These are phyloP conservation scores for Gymnoscelis rufifasciata DNA, from an alignment of 2,888 invertebrate genomes.

Conservation along the genomic window DNA sequence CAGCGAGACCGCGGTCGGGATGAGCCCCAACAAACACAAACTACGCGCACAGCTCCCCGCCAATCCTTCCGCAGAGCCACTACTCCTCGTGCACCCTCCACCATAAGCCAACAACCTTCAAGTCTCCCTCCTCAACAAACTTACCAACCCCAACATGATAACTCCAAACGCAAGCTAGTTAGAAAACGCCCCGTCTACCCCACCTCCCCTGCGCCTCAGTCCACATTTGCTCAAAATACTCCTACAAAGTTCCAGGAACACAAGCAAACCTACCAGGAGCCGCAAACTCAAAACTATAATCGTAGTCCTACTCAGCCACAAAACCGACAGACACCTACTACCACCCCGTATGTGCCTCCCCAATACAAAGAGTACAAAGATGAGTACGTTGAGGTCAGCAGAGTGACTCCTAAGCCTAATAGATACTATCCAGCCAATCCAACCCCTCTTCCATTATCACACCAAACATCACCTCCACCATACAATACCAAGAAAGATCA, in stretches of 20 bases:
- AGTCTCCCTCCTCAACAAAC: slow-evolving; percentile 39
- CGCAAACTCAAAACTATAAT: slow-evolving; percentile 38
- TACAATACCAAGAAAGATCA: slow-evolving; percentile 56
- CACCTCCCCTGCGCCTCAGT: slow-evolving; percentile 46
- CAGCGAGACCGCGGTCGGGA: slow-evolving; percentile 70
- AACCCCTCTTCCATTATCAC: slow-evolving; percentile 49
- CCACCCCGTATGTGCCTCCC: slow-evolving; percentile 56
- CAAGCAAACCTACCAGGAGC: slow-evolving; percentile 21
- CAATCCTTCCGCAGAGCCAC: slow-evolving; percentile 59
- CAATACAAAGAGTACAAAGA: slow-evolving; percentile 61
- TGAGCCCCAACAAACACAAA: slow-evolving; percentile 39
- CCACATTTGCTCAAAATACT: slow-evolving; percentile 45
- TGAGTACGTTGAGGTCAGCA: slow-evolving; percentile 70
- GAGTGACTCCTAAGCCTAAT: slow-evolving; percentile 62
- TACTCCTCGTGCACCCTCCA: slow-evolving; percentile 57
- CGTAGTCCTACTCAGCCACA: slow-evolving; percentile 38
- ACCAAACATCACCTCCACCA: slow-evolving; percentile 44
- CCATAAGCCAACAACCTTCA: slow-evolving; percentile 33
- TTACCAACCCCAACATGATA: slow-evolving; percentile 47
- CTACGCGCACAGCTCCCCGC: slow-evolving; percentile 45
- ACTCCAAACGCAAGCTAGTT: slow-evolving; percentile 59
- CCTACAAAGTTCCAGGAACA: slow-evolving; percentile 24
- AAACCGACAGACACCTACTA: slow-evolving; percentile 38
- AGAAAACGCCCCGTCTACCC: slow-evolving; percentile 63
- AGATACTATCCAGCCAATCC: slow-evolving; percentile 49